Evolutionary conservation across 92 coral and sea anemone genomes (phyloP), one percentile per base, ranked within the genome.

Genomic region (Meandrina meandrites): DNA sequence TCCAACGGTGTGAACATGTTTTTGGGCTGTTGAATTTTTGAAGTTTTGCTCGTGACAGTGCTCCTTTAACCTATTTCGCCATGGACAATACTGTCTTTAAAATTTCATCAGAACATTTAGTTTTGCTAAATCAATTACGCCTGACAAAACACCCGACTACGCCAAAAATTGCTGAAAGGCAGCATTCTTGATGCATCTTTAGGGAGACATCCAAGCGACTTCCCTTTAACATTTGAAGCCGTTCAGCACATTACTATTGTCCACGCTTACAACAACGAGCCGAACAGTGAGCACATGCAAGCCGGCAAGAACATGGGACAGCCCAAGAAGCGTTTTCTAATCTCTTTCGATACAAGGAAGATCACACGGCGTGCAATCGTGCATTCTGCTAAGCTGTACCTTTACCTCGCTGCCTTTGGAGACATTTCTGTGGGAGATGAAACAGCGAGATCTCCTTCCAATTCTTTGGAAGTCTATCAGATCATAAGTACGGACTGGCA

Each of bases 401-500:
- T 97, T 24, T 93, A 92, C 86, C 88, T 97, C 78, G 89, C 88
- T 27, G 92, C 84, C 48, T 77, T 94, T 73, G 90, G 88, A 68
- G 82, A 86, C 13, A 91, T 90, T 24, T 45, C 58, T 76, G 80
- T 78, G n/a, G 78, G 71, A 15, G 89, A 92, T 37, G 74, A 81
- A 0, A 81, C 81, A 48, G 51, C 77, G 4, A 17, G 42, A 16
- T 79, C 90, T 21, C 94, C 94, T 30, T 79, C 94, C 21, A 96
- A 97, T 82, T 75, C 91, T 24, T 83, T 97, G 30, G 98, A 93
- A 40, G 96, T 80, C 18, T 97, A 95, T 75, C 98, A 95, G 62
- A 88, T 97, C 19, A 92, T 88, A 62, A 97, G 99, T 87, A 92
- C 98, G 5, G 96, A 93, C 75, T 97, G 99, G 99, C 51, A 89